Percentiles rank a stretch among this genome's conserved stretches.
These are phyloP conservation scores for Glaucopsyche alexis DNA, from an alignment of 2,888 invertebrate genomes.

Conservation along the genomic window DNA sequence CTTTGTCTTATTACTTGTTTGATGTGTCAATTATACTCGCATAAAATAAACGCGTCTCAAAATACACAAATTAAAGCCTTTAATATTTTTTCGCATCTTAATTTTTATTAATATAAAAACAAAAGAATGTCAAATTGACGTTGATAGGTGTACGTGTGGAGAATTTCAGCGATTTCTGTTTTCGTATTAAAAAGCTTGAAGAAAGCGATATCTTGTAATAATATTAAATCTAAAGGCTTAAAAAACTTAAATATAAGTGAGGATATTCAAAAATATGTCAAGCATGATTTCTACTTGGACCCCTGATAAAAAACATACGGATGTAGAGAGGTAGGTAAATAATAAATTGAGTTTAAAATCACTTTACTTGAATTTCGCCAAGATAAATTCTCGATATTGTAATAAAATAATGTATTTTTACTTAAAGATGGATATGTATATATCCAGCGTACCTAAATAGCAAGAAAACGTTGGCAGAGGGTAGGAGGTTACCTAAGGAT, in stretches of 20 bases:
- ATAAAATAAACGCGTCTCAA: no score
- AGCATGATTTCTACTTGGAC: slow-evolving; percentile 67
- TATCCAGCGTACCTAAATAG: slow-evolving; percentile 98
- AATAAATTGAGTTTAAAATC: not conserved
- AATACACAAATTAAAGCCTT: no score
- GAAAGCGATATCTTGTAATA: not conserved
- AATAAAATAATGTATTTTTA: slow-evolving; percentile 1
- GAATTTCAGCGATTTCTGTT: not conserved
- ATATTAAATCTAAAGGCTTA: no score
- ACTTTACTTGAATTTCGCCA: not conserved
- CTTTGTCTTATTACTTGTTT: no score
- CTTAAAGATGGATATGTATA: slow-evolving; percentile 93
- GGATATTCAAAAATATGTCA: slow-evolving; percentile 11
- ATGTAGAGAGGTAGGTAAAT: slow-evolving; percentile 68
- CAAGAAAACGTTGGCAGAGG: slow-evolving; percentile 94
- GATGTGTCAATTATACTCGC: no score
- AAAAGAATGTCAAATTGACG: not conserved
- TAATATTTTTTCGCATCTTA: no score
- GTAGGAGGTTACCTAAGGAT: slow-evolving; percentile 90
- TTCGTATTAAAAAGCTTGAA: no score
- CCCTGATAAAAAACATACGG: slow-evolving; percentile 89
- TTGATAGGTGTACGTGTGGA: slow-evolving; percentile 12
- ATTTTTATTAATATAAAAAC: no score
- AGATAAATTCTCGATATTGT: slow-evolving; percentile 5
- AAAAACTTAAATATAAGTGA: not conserved